Conservation (phyloP, 2,797 vertebrate genomes). For the Carduelis carduelis region DNA sequence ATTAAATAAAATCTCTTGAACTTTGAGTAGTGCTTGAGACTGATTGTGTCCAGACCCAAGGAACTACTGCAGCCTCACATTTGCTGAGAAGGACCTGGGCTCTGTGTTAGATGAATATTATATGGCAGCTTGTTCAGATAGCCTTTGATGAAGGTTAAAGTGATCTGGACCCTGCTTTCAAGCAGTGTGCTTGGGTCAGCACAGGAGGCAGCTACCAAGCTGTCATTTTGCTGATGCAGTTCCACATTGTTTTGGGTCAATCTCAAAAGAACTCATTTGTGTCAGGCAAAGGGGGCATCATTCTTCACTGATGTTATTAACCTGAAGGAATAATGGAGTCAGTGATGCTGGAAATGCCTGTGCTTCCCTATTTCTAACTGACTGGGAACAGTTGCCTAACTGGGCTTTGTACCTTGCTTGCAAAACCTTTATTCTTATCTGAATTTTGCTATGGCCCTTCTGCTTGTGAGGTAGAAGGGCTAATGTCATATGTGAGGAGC, state of each 20-base stretch:
- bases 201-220: not conserved
- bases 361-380: not conserved
- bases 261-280: rapidly evolving
- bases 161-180: not conserved
- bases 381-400: not conserved
- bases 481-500: not conserved
- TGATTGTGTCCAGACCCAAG: not conserved
- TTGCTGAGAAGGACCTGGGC: not conserved
- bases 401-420: not conserved
- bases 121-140: not conserved
- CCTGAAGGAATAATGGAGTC: not conserved
- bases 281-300: not conserved
- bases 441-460: not conserved
- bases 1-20: not conserved
- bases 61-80: not conserved
- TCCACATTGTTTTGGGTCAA: not conserved
- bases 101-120: not conserved
- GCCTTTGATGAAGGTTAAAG: not conserved
- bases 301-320: not conserved
- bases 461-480: not conserved
- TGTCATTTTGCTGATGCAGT: not conserved
- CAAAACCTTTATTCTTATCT: not conserved
- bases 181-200: not conserved
- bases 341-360: not conserved
- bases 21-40: not conserved